These are phyloP conservation scores for Parnassius smintheus DNA, from an alignment of 2,888 invertebrate species.

Conservation along the genomic window DNA sequence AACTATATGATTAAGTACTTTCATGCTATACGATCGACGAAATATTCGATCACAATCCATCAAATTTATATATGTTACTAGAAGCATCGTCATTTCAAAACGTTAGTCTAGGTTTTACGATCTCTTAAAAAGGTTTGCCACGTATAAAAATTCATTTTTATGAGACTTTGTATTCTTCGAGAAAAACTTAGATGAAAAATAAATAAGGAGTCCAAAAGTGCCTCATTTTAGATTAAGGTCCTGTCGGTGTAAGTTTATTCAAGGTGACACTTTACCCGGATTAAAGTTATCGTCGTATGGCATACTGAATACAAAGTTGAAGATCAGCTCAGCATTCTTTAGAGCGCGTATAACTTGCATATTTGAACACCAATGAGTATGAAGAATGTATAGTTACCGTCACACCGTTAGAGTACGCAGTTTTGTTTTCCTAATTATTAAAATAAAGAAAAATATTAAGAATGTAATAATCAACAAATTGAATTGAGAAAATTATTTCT, in stretches of 20 bases:
- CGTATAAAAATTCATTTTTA: slow-evolving; percentile 63
- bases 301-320: slow-evolving; percentile 79
- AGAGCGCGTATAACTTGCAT: too few species aligned
- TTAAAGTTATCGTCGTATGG: slow-evolving; percentile 78
- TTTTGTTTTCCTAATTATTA: too few species aligned
- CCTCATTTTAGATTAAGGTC: slow-evolving; percentile 73
- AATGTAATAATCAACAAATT: too few species aligned
- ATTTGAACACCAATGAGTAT: too few species aligned
- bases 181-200: slow-evolving; percentile 47
- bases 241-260: slow-evolving; percentile 74
- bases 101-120: slow-evolving; percentile 53
- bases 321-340: slow-evolving; percentile 36
- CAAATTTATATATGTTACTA: slow-evolving; percentile 48
- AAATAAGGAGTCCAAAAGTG: slow-evolving; percentile 45
- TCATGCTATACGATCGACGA: slow-evolving; percentile 70
- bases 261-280: slow-evolving; percentile 79
- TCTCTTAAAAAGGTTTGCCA: slow-evolving; percentile 56
- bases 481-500: too few species aligned
- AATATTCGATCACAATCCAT: slow-evolving; percentile 73
- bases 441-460: too few species aligned
- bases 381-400: too few species aligned
- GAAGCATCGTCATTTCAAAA: slow-evolving; percentile 29
- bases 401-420: too few species aligned
- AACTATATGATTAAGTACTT: slow-evolving; percentile 62
- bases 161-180: slow-evolving; percentile 47